phyloP scores from a whole-genome alignment of 2,797 vertebrate species.

The Ptychadena robeensis region DNA sequence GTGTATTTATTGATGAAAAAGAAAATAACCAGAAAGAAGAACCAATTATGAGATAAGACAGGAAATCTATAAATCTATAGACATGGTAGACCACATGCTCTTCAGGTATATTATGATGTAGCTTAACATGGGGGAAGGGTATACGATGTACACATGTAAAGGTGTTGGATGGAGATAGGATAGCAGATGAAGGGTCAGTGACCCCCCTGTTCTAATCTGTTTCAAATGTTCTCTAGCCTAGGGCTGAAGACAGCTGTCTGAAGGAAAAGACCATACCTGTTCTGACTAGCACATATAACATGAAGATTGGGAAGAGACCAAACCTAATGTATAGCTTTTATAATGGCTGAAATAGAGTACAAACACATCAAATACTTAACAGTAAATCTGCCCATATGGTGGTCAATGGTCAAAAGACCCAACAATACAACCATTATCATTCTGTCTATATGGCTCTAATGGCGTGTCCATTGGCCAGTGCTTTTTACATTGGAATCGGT shows the following conservation, averaged over 20 bases:
- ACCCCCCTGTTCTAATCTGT: conserved; percentile 43
- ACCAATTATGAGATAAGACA: neutral
- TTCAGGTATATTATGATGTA: conserved; percentile 5
- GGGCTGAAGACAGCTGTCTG: conserved; percentile 43
- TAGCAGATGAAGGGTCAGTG: conserved; percentile 35
- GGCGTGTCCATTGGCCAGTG: too few species aligned
- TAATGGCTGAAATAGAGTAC: neutral
- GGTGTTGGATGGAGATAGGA: conserved; percentile 40
- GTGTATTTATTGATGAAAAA: neutral
- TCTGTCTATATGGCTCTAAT: too few species aligned
- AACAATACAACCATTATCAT: too few species aligned
- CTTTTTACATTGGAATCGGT: too few species aligned
- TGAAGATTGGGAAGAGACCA: neutral
- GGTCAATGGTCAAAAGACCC: too few species aligned
- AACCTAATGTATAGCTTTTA: neutral
- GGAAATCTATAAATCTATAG: too few species aligned
- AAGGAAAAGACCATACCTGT: conserved; percentile 15
- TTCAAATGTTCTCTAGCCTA: conserved; percentile 41
- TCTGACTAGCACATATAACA: neutral
- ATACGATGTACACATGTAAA: neutral
- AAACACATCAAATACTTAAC: too few species aligned
- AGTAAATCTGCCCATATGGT: too few species aligned
- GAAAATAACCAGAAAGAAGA: neutral
- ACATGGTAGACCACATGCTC: neutral
- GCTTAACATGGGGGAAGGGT: neutral